Evolutionary conservation across 2,797 vertebrate species (phyloP).

Genomic region (Onychomys torridus): DNA sequence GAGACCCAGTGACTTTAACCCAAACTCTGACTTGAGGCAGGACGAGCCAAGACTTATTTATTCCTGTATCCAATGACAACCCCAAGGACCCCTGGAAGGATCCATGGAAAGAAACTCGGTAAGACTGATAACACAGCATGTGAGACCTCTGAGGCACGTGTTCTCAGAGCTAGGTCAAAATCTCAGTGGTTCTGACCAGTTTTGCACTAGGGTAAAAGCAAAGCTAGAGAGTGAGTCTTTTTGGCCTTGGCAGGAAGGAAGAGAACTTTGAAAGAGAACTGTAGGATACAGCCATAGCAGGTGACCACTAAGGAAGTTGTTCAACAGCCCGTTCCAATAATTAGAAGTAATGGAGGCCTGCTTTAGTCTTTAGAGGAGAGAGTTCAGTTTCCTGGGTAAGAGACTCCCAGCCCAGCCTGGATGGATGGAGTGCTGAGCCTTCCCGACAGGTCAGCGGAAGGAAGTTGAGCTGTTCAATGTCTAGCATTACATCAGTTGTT

Average conservation of each 20-base stretch:
- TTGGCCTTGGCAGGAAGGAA: background rate
- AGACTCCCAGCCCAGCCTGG: background rate
- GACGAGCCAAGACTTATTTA: background rate
- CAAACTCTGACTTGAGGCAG: background rate
- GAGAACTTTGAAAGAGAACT: background rate
- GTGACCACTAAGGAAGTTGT: background rate
- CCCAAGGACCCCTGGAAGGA: background rate
- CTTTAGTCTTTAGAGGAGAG: background rate
- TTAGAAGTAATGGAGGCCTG: background rate
- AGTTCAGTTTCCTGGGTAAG: background rate
- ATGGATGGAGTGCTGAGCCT: background rate
- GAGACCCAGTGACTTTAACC: background rate
- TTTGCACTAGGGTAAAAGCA: background rate
- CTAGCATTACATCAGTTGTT: background rate
- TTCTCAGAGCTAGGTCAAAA: background rate
- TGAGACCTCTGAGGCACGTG: background rate
- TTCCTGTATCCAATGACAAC: rapidly evolving
- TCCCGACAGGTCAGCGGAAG: background rate
- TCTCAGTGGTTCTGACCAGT: too few relatives aligned
- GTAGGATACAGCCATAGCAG: background rate
- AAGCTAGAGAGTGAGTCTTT: background rate
- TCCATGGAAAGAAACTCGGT: background rate
- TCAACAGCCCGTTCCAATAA: background rate
- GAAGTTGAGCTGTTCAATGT: background rate
- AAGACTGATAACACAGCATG: rapidly evolving